These are phyloP conservation scores for Thera britannica DNA, from an alignment of 2,888 invertebrate species.

Conservation along the genomic window DNA sequence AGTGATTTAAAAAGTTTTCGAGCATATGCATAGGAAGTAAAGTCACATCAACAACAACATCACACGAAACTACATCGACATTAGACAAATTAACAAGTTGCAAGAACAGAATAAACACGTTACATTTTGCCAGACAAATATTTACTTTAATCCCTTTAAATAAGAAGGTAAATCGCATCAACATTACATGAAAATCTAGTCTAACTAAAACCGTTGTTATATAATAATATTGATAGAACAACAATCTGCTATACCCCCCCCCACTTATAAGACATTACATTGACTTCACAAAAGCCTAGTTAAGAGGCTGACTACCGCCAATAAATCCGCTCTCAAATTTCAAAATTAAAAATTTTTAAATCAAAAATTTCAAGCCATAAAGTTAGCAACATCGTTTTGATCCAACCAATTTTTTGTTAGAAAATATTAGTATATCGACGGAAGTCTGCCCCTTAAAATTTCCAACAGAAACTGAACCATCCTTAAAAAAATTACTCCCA, in stretches of 20 bases:
- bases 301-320: too few relatives aligned
- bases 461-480: too few relatives aligned
- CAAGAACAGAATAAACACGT: neutral
- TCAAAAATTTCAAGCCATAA: too few relatives aligned
- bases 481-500: too few relatives aligned
- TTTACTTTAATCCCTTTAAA: neutral
- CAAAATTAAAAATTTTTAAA: too few relatives aligned
- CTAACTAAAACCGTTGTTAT: constrained; percentile 1
- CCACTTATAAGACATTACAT: too few relatives aligned
- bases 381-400: too few relatives aligned
- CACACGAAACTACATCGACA: neutral
- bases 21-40: neutral
- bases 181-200: constrained; percentile 13
- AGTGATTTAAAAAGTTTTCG: neutral
- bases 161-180: constrained; percentile 12
- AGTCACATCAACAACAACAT: neutral
- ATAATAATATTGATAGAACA: neutral
- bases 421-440: too few relatives aligned
- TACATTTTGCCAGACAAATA: neutral
- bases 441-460: too few relatives aligned
- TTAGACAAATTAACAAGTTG: neutral
- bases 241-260: neutral
- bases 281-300: too few relatives aligned
- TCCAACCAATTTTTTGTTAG: too few relatives aligned
- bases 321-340: too few relatives aligned